A percentile compares a stretch with the other conserved stretches of the same genome.
phyloP scores from a whole-genome alignment of 2,888 invertebrate genomes.

The Lingula anatina region DNA sequence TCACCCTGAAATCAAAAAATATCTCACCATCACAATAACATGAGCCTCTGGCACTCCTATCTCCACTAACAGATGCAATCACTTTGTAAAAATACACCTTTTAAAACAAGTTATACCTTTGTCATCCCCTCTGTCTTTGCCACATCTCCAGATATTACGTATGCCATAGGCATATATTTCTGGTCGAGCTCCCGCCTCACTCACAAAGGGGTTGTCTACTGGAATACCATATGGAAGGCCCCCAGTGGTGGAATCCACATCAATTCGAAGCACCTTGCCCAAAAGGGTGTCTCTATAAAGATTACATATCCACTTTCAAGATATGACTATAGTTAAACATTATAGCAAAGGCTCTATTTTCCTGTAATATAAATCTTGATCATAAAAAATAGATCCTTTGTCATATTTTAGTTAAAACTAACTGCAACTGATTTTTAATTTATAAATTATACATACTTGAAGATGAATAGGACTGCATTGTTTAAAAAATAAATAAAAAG shows the following conservation, averaged over 20 bases:
- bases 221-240: constrained; percentile 35
- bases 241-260: constrained; percentile 25
- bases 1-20: too few relatives aligned
- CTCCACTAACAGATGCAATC: neutral
- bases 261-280: constrained; percentile 43
- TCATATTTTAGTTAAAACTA: too few relatives aligned
- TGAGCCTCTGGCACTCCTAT: neutral
- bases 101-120: neutral
- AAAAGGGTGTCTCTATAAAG: constrained; percentile 24
- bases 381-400: too few relatives aligned
- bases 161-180: constrained; percentile 47
- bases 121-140: constrained; percentile 37
- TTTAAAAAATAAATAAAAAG: too few relatives aligned
- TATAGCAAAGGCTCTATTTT: too few relatives aligned
- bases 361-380: too few relatives aligned
- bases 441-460: too few relatives aligned
- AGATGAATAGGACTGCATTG: too few relatives aligned
- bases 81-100: too few relatives aligned
- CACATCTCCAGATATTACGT: constrained; percentile 48
- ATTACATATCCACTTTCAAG: too few relatives aligned
- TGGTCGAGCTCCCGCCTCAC: constrained; percentile 15
- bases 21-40: neutral
- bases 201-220: constrained; percentile 39
- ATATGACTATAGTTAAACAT: too few relatives aligned
- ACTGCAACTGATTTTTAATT: too few relatives aligned